phyloP scores from a whole-genome alignment of 2,888 invertebrate species.

The Stenodema calcarata region DNA sequence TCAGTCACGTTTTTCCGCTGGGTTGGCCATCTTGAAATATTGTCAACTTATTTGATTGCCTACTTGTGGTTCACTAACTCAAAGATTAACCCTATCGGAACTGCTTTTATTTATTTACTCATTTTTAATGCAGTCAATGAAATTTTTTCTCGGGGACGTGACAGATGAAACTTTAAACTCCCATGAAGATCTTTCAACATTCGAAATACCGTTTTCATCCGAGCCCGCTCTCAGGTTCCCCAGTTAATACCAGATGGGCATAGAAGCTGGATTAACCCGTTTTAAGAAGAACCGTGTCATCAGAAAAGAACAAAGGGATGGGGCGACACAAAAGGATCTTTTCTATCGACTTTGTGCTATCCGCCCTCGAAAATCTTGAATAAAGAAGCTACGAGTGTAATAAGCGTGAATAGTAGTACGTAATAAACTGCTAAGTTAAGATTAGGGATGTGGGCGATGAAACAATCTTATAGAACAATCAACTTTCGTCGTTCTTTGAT shows the following conservation, averaged over 20 bases:
- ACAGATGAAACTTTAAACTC: background rate
- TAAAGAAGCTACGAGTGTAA: background rate
- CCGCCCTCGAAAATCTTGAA: background rate
- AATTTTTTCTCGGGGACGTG: background rate
- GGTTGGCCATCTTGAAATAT: no score
- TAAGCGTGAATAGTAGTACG: background rate
- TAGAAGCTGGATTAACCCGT: background rate
- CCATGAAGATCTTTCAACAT: background rate
- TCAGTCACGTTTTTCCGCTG: no score
- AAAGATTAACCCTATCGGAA: background rate
- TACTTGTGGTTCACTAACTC: background rate
- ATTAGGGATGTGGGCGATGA: background rate
- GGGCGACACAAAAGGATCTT: background rate
- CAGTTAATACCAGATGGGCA: background rate
- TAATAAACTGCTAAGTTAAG: background rate
- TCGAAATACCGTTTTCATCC: background rate
- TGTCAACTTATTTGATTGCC: no score
- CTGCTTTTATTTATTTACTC: background rate
- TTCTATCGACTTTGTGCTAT: background rate
- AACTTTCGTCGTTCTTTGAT: no score
- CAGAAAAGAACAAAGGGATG: background rate
- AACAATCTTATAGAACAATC: background rate
- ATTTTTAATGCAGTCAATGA: background rate
- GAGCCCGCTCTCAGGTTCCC: background rate
- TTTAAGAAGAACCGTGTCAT: background rate